phyloP scores from a whole-genome alignment of 2,888 invertebrate species.

The Norana najaformis region DNA sequence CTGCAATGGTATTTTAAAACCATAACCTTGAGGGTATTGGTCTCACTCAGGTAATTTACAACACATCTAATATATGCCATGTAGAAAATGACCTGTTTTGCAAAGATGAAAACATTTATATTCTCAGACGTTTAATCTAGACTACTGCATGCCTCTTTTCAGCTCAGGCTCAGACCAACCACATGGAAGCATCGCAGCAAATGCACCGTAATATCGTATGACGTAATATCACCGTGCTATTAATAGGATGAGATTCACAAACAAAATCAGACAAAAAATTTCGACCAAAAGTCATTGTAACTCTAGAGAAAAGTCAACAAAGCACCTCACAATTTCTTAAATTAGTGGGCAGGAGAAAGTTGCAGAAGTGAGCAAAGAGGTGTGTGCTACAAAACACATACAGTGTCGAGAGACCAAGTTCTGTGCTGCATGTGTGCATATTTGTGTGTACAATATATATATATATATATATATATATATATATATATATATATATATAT shows the following conservation, averaged over 20 bases:
- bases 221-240: background rate
- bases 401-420: background rate
- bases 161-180: no score
- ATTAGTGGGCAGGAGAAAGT: no score
- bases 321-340: background rate
- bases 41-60: background rate
- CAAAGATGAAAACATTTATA: background rate
- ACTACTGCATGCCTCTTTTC: no score
- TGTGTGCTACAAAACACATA: no score
- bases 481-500: background rate
- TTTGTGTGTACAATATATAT: no score
- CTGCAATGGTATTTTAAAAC: background rate
- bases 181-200: background rate
- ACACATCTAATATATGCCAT: no score
- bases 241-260: background rate
- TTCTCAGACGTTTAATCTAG: background rate
- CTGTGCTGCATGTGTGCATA: background rate
- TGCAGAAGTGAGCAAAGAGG: no score
- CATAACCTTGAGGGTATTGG: background rate
- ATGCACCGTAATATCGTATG: background rate
- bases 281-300: background rate
- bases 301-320: background rate
- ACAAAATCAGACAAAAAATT: background rate
- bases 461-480: background rate
- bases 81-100: background rate